phyloP scores from a whole-genome alignment of 2,888 invertebrate species.

The Crocallis elinguaria region DNA sequence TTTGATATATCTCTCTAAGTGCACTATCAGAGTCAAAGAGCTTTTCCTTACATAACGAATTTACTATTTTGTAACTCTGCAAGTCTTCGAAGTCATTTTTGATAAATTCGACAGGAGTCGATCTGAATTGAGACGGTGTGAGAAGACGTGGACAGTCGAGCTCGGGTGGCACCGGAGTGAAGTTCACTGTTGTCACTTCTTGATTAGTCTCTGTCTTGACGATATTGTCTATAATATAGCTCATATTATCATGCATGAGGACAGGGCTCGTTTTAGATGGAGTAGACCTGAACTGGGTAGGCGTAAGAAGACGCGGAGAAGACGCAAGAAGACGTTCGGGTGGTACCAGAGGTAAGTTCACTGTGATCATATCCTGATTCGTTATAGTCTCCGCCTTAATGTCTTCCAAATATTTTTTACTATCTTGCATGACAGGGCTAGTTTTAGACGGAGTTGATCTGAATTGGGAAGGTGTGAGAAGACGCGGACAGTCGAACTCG shows the following conservation, averaged over 20 bases:
- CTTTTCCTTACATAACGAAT: constrained; percentile 67
- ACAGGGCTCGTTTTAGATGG: constrained; percentile 47
- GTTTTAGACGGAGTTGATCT: constrained; percentile 30
- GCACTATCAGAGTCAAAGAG: constrained; percentile 46
- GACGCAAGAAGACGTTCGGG: constrained; percentile 70
- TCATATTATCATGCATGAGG: constrained; percentile 54
- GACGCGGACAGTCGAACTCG: constrained; percentile 57
- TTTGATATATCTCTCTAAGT: constrained; percentile 12
- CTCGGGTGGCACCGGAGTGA: constrained; percentile 72
- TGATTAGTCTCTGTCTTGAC: constrained; percentile 78
- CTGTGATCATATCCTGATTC: constrained; percentile 75
- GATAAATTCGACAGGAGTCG: constrained; percentile 58
- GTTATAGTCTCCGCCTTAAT: constrained; percentile 78
- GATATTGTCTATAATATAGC: constrained; percentile 71
- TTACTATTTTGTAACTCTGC: constrained; percentile 79
- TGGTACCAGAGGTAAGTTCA: constrained; percentile 75
- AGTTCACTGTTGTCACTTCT: constrained; percentile 75
- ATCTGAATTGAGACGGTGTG: constrained; percentile 23
- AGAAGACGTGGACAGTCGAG: constrained; percentile 49
- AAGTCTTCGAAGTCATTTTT: constrained; percentile 73
- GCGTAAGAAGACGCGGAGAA: constrained; percentile 28
- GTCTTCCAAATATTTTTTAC: constrained; percentile 69
- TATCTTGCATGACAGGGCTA: constrained; percentile 52
- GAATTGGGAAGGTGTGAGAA: constrained; percentile 26
- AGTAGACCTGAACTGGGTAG: constrained; percentile 18